Base-by-base conservation (phyloP, 2,888 invertebrate genomes). In the Venusia cambrica region DNA sequence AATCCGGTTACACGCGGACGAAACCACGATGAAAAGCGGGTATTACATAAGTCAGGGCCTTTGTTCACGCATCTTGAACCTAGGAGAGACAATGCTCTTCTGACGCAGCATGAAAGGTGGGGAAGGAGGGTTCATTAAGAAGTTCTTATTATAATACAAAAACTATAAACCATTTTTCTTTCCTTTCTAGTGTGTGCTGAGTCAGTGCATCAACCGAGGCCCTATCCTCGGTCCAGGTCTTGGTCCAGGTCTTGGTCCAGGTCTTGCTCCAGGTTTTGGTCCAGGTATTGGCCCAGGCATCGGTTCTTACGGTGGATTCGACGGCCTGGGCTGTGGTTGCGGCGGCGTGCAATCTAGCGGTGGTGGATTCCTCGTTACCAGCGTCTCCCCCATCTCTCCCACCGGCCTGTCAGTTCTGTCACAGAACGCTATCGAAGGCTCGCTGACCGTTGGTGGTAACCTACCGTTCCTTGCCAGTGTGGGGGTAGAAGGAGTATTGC, bases 381-480 rank as follows among this genome's bases (percentile, higher is more conserved):
- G 73, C 31, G 36, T 50, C 0, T 73, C 74, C 5, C 61, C 63
- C 5, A 45, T 62, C 4, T 43, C 63, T 1, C 69, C 72, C 4
- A 50, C 53, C n/a, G 74, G 75, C 1, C 54, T 75, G 2, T 51
- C 60, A 1, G 56, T 75, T 4, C 37, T 54, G 1, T 70, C 75
- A 11, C 73, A 73, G 16, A 75, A 75, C 29, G 49, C 50, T 0
- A 62, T 64, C 13, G 72, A 73, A 45, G 75, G 75, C 4, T 30
- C 55, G 10, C 32, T 76, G 3, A 40, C 52, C 0, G 56, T 69
- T 0, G 49, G 52, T 9, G 77, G 77, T 21, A 59, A 72, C 16
- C 38, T 77, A 9, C 76, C 73, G 1, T 71, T 76, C 51, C 39
- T 69, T 1, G 70, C 71, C 2, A 60, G 73, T 2, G 72, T 68